Base-by-base conservation (phyloP, 2,113 vertebrate species). In the Seriola dumerili region DNA sequence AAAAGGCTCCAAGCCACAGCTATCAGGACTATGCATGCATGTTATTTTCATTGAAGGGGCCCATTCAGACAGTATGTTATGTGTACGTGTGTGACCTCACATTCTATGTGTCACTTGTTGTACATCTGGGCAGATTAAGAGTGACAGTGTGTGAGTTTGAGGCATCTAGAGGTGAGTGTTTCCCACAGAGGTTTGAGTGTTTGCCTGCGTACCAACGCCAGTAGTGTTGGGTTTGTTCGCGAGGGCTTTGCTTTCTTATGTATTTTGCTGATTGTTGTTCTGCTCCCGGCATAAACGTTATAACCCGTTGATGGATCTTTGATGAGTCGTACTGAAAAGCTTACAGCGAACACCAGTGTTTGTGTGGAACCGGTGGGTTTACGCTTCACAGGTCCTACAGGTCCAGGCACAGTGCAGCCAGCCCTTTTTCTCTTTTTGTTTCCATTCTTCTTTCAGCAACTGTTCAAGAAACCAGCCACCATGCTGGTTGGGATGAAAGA, bases 401-500 rank as follows among this genome's bases (percentile, higher is more conserved):
- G 87, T 78, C 76, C 78, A 62, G 80, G 38, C 88, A 85, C 68
- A 77, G 75, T 67, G 19, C 48, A 63, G 36, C 52, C 29, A 16
- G 3, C 36, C 73, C 54, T 44, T 58, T 57, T 61, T 55, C 71
- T 84, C 71, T 78, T 80, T 82, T 88, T 85, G 68, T 82, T 91
- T 90, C 69, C 50, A 23, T 74, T 77, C 44, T 66, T 83, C 89
- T 87, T 76, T 87, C 83, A 89, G 78, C 84, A 81, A 84, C 83
- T 75, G 52, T 93, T 72, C 42, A 52, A 66, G 77, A 87, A 85
- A 85, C 36, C 78, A 83, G 84, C 87, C 82, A 76, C 83, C 88
- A 93, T 91, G 88, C 87, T 64, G 88, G 86, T 77, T 14, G 32
- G 63, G 90, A 92, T 94, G 90, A 92, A 73, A 93, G 93, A 92